Base-by-base conservation (phyloP, 2,113 vertebrate genomes). In the Lepus americanus region DNA sequence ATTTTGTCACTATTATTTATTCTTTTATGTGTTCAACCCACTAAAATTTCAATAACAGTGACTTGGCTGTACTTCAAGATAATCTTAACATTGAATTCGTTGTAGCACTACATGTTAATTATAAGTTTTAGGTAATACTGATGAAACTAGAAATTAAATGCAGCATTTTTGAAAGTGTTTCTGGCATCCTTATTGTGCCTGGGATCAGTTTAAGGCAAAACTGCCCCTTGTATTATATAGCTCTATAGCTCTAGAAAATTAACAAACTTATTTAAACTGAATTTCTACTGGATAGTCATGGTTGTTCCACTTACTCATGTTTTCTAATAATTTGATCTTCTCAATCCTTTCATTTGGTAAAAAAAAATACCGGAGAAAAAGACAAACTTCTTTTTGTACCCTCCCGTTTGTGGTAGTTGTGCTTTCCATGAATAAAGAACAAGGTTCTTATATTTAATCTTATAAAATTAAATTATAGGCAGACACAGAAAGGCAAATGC, bases 141-240 rank as follows among this genome's bases (percentile, higher is more conserved):
- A 89, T 92, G 73, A 97, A 90, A 89, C 51, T 67, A 39, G 74
- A 92, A 89, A 86, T 86, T 95, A 90, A 96, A 63, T 67, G 27
- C 61, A 94, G 29, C 19, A 66, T 90, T 88, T 91, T 89, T 74
- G 79, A 64, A 89, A 92, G 19, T 31, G 7, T 90, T 86, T 74
- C 74, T 88, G 89, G 69, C 74, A 86, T 94, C 51, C 14, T 44
- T 44, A 20, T 22, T 23, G 44, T 83, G 63, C 31, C 39, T 96
- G 25, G 94, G 61, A 76, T 92, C 12, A 44, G 25, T 85, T 11
- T 83, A 77, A 81, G 73, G 31, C 39, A 80, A 84, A 83, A 77
- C 20, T 13, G 16, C 6, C 29, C 16, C n/a, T 85, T 66, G 72
- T 91, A 4, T 70, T 78, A 59, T 70, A 67, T 79, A 79, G 49